phyloP scores from a whole-genome alignment of 1,140 invertebrate species.

The Galleria mellonella region DNA sequence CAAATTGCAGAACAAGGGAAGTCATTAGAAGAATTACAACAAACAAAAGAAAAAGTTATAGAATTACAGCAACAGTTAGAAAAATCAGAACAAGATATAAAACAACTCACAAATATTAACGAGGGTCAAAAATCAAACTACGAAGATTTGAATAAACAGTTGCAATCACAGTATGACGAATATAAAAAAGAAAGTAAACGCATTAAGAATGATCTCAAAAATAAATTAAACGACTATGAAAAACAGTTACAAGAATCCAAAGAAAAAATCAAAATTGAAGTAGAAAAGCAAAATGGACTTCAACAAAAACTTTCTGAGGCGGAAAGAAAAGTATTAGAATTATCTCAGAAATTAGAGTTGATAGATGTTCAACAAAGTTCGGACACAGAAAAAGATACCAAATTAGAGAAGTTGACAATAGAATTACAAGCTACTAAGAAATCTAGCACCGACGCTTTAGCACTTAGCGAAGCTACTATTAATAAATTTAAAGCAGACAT shows the following conservation, averaged over 20 bases:
- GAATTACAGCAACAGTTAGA: constrained; percentile 62
- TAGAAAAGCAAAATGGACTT: constrained; percentile 61
- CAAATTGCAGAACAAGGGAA: constrained; percentile 70
- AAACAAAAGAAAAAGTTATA: constrained; percentile 64
- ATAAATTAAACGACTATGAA: constrained; percentile 57
- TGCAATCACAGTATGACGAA: constrained; percentile 56
- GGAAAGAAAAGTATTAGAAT: constrained; percentile 52
- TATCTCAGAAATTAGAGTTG: constrained; percentile 60
- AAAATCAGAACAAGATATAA: constrained; percentile 65
- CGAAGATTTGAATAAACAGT: constrained; percentile 65
- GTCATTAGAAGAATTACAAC: constrained; percentile 69
- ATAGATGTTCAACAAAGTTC: constrained; percentile 52
- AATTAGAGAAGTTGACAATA: constrained; percentile 56
- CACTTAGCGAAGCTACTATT: constrained; percentile 44
- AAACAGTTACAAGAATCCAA: constrained; percentile 60
- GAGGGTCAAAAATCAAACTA: constrained; percentile 69
- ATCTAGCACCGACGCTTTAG: constrained; percentile 29
- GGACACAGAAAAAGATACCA: constrained; percentile 48
- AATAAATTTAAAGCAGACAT: constrained; percentile 53
- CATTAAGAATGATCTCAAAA: constrained; percentile 51
- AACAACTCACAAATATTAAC: constrained; percentile 58
- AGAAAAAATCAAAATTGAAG: constrained; percentile 67
- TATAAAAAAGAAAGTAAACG: constrained; percentile 65
- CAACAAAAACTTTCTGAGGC: constrained; percentile 50
- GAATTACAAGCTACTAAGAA: constrained; percentile 60